Conservation (phyloP, 1,140 invertebrate species). For the Artemia franciscana region DNA sequence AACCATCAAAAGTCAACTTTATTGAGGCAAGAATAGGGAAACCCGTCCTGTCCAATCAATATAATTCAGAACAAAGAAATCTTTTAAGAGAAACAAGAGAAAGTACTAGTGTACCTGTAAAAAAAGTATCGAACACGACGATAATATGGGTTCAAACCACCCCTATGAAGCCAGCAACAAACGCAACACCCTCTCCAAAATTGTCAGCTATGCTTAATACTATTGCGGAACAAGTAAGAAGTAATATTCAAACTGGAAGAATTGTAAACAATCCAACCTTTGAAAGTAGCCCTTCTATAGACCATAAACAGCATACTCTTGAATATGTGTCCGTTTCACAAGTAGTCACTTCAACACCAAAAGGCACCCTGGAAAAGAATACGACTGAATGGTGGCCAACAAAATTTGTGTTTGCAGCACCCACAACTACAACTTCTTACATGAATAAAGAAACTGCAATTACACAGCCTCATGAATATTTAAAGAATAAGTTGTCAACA, state of each 20-base stretch:
- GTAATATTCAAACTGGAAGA: not conserved
- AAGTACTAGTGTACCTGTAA: too few species aligned
- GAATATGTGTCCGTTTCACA: not conserved
- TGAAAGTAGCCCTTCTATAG: not conserved
- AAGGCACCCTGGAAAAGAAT: not conserved
- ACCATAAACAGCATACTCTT: too few species aligned
- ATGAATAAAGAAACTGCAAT: not conserved
- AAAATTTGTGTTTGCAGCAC: not conserved
- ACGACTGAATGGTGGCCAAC: not conserved
- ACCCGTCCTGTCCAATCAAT: too few species aligned
- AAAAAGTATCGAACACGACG: not conserved
- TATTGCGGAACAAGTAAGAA: not conserved
- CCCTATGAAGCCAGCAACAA: not conserved
- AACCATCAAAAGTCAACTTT: too few species aligned
- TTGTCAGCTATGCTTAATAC: not conserved
- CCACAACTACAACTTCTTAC: not conserved
- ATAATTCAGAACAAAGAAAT: too few species aligned
- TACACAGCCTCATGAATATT: not conserved
- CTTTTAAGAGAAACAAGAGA: too few species aligned
- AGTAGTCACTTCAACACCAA: not conserved
- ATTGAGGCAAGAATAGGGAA: too few species aligned
- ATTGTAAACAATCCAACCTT: not conserved
- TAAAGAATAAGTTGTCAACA: not conserved
- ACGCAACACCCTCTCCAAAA: not conserved
- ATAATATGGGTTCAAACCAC: not conserved